These are phyloP conservation scores for Halcyon leucocephala DNA, from an alignment of 2,797 vertebrate genomes.

Conservation along the genomic window DNA sequence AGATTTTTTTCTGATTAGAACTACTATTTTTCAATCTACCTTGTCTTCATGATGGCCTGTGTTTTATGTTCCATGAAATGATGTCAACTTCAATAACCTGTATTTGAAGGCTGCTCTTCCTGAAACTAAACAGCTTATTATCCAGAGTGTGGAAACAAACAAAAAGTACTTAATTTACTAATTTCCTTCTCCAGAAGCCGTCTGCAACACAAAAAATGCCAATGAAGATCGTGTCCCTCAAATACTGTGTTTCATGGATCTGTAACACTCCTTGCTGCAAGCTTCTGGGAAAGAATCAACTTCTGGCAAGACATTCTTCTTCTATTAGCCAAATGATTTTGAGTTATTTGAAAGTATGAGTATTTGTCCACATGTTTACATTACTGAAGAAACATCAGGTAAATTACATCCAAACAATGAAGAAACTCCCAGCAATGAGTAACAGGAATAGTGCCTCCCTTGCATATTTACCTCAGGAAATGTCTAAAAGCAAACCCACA, in stretches of 20 bases:
- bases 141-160: neutral
- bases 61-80: neutral
- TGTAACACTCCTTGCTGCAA: neutral
- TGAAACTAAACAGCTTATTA: neutral
- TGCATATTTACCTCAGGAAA: conserved; percentile 1
- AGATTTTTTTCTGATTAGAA: neutral
- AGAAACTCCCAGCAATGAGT: conserved; percentile 42
- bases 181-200: neutral
- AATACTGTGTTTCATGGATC: neutral
- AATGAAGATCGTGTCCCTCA: neutral
- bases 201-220: neutral
- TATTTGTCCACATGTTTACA: conserved; percentile 24
- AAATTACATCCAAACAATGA: conserved; percentile 39
- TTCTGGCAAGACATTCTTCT: neutral
- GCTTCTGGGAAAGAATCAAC: conserved; percentile 11
- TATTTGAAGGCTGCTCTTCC: neutral
- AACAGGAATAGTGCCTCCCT: conserved; percentile 55
- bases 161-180: neutral
- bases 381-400: neutral
- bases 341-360: conserved; percentile 12
- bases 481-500: neutral
- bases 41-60: neutral
- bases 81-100: neutral
- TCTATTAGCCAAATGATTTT: conserved; percentile 16
- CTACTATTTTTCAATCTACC: neutral